Evolutionary conservation across 2,113 vertebrate species (phyloP).

Genomic region (Neofelis nebulosa): DNA sequence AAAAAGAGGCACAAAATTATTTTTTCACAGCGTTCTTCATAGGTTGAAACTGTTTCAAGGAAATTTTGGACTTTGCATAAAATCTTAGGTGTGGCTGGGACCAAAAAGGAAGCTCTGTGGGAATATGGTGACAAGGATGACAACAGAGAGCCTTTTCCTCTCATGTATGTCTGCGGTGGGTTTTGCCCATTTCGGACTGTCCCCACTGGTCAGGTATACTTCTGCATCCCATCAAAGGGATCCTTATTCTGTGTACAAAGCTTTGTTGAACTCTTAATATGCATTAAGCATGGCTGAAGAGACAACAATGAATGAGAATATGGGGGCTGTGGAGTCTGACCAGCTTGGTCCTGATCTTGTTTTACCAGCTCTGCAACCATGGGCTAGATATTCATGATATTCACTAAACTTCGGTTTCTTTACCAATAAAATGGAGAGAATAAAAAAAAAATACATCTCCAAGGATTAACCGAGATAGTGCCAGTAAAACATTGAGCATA

Average conservation of each 20-base stretch:
- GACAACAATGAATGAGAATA: neutral
- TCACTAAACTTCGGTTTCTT: neutral
- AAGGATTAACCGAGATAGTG: neutral
- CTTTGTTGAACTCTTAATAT: neutral
- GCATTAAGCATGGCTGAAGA: neutral
- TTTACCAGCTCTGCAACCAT: neutral
- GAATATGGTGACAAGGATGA: neutral
- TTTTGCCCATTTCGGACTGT: neutral
- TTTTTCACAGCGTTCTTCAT: neutral
- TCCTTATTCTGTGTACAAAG: neutral
- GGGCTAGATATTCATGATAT: neutral
- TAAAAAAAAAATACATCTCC: neutral
- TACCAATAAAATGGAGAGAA: neutral
- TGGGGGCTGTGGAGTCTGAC: neutral
- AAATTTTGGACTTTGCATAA: neutral
- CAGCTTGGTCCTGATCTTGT: neutral
- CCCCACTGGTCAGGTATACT: neutral
- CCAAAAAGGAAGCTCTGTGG: neutral
- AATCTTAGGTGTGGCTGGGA: neutral
- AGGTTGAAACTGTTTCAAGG: neutral
- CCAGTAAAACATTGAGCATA: neutral
- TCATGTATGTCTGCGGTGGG: fast-evolving
- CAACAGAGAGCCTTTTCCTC: neutral
- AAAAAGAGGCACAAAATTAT: neutral
- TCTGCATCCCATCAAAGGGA: neutral